These are phyloP conservation scores for Chauna torquata DNA, from an alignment of 2,113 vertebrate genomes.

Conservation along the genomic window DNA sequence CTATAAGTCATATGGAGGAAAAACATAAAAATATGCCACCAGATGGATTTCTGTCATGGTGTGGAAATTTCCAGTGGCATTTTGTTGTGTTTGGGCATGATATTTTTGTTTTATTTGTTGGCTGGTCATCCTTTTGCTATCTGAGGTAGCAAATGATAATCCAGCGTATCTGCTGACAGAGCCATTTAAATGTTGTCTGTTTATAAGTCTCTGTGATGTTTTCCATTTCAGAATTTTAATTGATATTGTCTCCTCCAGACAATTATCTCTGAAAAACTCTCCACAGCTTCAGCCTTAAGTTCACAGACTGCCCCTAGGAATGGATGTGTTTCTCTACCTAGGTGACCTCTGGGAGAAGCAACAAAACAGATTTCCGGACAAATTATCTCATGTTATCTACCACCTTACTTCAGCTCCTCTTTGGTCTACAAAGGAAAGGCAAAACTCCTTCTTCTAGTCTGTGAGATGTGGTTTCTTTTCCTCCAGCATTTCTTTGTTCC, in stretches of 20 bases:
- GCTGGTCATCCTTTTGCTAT: background rate
- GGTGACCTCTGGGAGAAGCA: slow-evolving; percentile 38
- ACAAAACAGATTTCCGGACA: slow-evolving; percentile 23
- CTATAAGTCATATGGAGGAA: background rate
- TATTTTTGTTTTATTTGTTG: background rate
- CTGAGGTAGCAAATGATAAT: background rate
- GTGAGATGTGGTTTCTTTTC: background rate
- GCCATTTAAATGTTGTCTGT: background rate
- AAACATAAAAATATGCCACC: background rate
- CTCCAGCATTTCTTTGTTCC: background rate
- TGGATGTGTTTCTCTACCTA: background rate
- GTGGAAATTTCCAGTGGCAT: background rate
- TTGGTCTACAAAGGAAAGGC: background rate
- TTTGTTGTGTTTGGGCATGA: background rate
- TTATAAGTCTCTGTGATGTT: background rate
- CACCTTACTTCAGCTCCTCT: background rate
- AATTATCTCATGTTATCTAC: slow-evolving; percentile 42
- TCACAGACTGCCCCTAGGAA: slow-evolving; percentile 11
- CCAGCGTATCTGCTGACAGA: background rate
- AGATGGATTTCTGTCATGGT: background rate
- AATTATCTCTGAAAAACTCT: background rate
- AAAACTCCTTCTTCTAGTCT: background rate
- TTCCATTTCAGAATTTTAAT: slow-evolving; percentile 46
- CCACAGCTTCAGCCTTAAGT: slow-evolving; percentile 6
- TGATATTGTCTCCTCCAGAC: background rate